Evolutionary conservation across 2,113 vertebrate genomes (phyloP).

Genomic region (Corydoras sp.): DNA sequence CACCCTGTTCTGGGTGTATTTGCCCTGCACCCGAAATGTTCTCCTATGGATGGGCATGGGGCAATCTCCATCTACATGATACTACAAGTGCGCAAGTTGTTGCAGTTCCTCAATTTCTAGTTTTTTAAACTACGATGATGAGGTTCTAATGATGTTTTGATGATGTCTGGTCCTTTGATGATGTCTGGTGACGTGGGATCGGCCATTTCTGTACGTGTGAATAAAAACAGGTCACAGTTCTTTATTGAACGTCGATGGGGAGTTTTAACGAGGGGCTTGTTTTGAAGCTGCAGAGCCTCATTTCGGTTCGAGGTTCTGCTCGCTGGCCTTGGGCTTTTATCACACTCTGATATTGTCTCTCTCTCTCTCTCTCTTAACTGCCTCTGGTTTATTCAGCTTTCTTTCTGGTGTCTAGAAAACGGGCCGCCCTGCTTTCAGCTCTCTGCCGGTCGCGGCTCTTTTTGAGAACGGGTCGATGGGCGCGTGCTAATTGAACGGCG

Average conservation of each 20-base stretch:
- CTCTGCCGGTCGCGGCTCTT: conserved; percentile 25
- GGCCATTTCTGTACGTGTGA: not conserved
- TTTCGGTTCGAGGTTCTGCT: conserved; percentile 12
- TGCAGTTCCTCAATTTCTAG: too few relatives aligned
- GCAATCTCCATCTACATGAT: too few relatives aligned
- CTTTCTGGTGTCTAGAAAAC: conserved; percentile 2
- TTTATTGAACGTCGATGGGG: conserved; percentile 31
- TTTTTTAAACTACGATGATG: too few relatives aligned
- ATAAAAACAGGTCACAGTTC: conserved; percentile 27
- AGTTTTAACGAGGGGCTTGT: conserved; percentile 40
- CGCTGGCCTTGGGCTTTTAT: conserved; percentile 38
- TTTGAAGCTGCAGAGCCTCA: conserved; percentile 33
- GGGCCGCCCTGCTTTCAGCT: conserved; percentile 8
- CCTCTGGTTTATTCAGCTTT: conserved; percentile 24
- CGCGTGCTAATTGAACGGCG: conserved; percentile 31
- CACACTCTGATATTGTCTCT: not conserved
- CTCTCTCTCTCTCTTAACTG: conserved; percentile 28
- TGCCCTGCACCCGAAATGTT: too few relatives aligned
- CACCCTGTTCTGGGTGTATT: too few relatives aligned
- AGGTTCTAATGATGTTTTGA: too few relatives aligned
- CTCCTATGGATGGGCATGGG: too few relatives aligned
- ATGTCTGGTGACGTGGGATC: too few relatives aligned
- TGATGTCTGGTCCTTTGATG: too few relatives aligned
- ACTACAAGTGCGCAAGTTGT: too few relatives aligned
- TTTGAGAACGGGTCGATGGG: conserved; percentile 36